Evolutionary conservation across 2,888 invertebrate species (phyloP).

Genomic region (Ernsta delagoae): DNA sequence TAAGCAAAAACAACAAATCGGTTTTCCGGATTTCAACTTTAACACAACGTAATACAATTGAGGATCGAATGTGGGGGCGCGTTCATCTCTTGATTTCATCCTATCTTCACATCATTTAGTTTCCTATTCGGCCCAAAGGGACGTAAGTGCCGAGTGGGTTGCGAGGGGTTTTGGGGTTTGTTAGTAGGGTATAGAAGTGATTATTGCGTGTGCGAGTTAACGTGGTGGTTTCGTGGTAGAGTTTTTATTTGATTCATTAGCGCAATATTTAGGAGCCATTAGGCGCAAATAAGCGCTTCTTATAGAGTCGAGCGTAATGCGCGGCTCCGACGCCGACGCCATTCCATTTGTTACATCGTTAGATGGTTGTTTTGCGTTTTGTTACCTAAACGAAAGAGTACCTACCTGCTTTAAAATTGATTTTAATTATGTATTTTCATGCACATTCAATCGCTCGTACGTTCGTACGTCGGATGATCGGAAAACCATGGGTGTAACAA

Average conservation of each 20-base stretch:
- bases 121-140: conserved; percentile 46
- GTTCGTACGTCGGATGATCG: no score
- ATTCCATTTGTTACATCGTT: conserved; percentile 24
- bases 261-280: conserved; percentile 63
- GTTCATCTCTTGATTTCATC: conserved; percentile 69
- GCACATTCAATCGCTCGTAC: background rate
- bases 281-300: conserved; percentile 58
- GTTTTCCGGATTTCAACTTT: conserved; percentile 41
- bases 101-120: conserved; percentile 70
- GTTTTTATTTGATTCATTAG: conserved; percentile 66
- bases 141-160: conserved; percentile 42
- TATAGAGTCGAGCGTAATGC: conserved; percentile 34
- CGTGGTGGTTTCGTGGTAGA: conserved; percentile 38
- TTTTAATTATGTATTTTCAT: background rate
- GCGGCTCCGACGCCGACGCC: background rate
- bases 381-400: background rate
- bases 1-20: conserved; percentile 31
- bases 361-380: conserved; percentile 20
- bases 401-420: background rate
- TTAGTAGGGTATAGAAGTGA: conserved; percentile 12
- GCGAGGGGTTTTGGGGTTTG: conserved; percentile 15
- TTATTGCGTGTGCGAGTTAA: conserved; percentile 44
- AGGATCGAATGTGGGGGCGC: conserved; percentile 53
- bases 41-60: conserved; percentile 50
- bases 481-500: no score